phyloP scores from a whole-genome alignment of 2,888 invertebrate species.

The Nebria salina region DNA sequence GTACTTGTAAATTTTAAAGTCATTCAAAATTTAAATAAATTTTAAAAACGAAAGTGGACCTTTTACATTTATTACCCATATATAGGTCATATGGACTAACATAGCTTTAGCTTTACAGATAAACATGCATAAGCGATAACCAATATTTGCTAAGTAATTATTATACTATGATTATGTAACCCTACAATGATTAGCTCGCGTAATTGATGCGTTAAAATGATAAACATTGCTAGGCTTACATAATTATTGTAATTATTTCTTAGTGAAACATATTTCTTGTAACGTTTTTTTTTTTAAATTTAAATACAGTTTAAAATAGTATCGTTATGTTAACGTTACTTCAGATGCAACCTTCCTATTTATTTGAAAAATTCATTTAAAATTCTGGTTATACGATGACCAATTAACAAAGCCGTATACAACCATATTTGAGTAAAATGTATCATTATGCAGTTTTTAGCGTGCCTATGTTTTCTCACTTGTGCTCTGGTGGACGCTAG shows the following conservation, averaged over 20 bases:
- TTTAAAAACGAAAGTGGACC: neutral
- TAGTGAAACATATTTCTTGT: neutral
- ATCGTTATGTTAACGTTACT: neutral
- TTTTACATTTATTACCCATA: neutral
- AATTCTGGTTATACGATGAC: neutral
- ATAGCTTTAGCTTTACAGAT: no score
- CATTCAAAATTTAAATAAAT: no score
- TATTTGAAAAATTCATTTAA: neutral
- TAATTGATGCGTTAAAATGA: no score
- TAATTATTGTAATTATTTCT: no score
- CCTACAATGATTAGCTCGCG: no score
- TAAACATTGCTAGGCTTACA: no score
- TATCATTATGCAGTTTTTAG: neutral
- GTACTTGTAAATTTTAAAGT: no score
- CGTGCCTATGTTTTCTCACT: constrained; percentile 26
- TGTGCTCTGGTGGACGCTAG: constrained; percentile 32
- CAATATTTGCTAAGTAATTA: no score
- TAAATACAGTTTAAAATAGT: neutral
- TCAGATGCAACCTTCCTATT: neutral
- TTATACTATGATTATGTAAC: no score
- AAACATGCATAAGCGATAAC: no score
- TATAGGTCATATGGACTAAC: no score
- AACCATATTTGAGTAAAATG: neutral
- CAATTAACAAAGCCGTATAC: neutral
- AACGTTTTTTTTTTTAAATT: neutral